Percentiles rank a stretch among this genome's conserved stretches.
Evolutionary conservation across 23 tunicate species (phyloP).

Genomic region (Styela plicata): DNA sequence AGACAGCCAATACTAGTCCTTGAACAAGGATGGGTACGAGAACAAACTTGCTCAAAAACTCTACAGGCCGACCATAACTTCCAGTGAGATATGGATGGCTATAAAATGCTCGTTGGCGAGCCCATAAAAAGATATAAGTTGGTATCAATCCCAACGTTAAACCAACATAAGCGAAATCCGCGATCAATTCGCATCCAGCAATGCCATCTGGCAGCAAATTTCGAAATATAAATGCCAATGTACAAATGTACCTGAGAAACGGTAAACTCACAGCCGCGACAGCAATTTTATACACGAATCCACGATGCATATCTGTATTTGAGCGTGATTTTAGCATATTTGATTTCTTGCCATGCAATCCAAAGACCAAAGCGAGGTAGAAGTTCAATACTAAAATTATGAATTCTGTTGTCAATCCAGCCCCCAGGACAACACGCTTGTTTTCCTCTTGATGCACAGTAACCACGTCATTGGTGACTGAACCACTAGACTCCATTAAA

Average conservation of each 20-base stretch:
- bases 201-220: background rate
- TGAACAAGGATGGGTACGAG: conserved; percentile 4
- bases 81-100: conserved; percentile 2
- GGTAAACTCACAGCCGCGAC: conserved; percentile 1
- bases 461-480: no score
- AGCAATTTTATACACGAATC: conserved; percentile 9
- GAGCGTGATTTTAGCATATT: conserved; percentile 2
- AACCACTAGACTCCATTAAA: no score
- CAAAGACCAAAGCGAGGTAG: conserved; percentile 7
- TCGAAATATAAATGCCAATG: background rate
- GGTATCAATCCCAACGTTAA: background rate
- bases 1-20: background rate
- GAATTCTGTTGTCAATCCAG: background rate
- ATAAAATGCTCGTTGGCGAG: conserved; percentile 16
- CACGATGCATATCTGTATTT: conserved; percentile 23
- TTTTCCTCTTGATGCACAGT: no score
- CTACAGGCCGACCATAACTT: background rate
- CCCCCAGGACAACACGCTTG: no score
- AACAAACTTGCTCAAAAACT: conserved; percentile 9
- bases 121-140: conserved; percentile 10
- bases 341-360: background rate
- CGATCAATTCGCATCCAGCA: background rate
- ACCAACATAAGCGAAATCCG: conserved; percentile 9
- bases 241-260: conserved; percentile 3
- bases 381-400: background rate